Evolutionary conservation across 2,797 vertebrate species (phyloP), one percentile per base, ranked within the genome.

Genomic region (Paedocypris micromegethes): DNA sequence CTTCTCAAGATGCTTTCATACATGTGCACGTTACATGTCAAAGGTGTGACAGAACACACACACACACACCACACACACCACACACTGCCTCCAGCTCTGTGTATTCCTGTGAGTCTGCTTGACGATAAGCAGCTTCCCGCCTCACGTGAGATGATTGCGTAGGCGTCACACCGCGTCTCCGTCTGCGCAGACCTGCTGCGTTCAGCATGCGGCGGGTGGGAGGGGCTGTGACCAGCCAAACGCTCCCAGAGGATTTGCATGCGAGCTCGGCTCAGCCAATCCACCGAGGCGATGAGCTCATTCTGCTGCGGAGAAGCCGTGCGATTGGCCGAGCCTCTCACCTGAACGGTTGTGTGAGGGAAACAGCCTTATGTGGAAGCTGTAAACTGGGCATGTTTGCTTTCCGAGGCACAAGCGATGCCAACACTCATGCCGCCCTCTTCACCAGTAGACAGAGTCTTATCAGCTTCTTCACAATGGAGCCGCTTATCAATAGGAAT

Each of bases 361-460:
- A 66, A 75, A 60, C 86, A 81, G 88, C 86, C 88, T 92, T 91
- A 90, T 93, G 92, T 92, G 89, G 90, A 88, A 90, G 90, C 88
- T 87, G 85, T 89, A 89, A 87, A 90, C 84, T 88, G 86, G 87
- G 86, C 80, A 83, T 79, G 78, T 83, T 85, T 84, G 57, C 57
- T 71, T 64, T 61, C 64, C 54, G 41, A 50, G 51, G 54, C 65
- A 78, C 77, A 81, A 89, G 85, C 89, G 86, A 91, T 89, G 88
- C 89, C 46, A 5, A 56, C 56, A 40, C 56, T 54, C 6, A 46
- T 47, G 54, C 48, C 40, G 38, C 66, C 50, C 9, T 38, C 51
- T 45, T 41, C n/a, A 44, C 43, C 57, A 47, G 44, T 23, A 45
- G 49, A 72, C 40, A 40, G 51, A 73, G 45, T 63, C 41, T 45